Percentiles rank a stretch among this genome's conserved stretches.
These are phyloP conservation scores for Ostrea denselamellosa DNA, from an alignment of 1,140 invertebrate genomes.

Conservation along the genomic window DNA sequence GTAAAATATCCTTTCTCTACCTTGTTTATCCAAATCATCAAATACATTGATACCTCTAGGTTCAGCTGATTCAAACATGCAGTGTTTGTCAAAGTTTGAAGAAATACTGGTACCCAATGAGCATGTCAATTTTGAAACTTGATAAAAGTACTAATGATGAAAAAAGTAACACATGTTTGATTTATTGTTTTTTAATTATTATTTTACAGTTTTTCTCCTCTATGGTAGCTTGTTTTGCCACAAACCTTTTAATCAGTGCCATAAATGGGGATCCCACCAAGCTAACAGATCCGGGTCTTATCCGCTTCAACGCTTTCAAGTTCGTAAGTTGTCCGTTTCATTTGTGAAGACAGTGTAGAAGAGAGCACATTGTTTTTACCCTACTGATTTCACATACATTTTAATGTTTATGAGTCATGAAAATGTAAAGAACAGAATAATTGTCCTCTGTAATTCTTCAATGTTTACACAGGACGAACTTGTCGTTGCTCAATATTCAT, in stretches of 20 bases:
- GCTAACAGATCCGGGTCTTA: slow-evolving; percentile 86
- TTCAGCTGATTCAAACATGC: too few relatives aligned
- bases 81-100: too few relatives aligned
- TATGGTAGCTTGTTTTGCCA: slow-evolving; percentile 95
- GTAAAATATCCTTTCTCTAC: too few relatives aligned
- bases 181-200: slow-evolving; percentile 27
- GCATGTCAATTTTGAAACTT: too few relatives aligned
- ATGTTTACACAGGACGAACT: background rate
- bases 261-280: slow-evolving; percentile 93
- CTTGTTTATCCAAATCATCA: too few relatives aligned
- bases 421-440: too few relatives aligned
- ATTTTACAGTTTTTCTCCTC: slow-evolving; percentile 91
- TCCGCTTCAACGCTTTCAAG: slow-evolving; percentile 96
- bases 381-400: too few relatives aligned
- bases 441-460: background rate
- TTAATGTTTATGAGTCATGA: too few relatives aligned
- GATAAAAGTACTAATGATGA: too few relatives aligned
- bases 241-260: slow-evolving; percentile 93
- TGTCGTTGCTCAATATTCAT: too few relatives aligned
- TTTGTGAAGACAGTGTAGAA: background rate
- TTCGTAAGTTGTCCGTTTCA: slow-evolving; percentile 35
- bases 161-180: background rate
- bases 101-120: too few relatives aligned
- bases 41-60: too few relatives aligned
- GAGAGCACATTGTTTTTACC: background rate